Evolutionary conservation across 2,888 invertebrate genomes (phyloP), one percentile per base, ranked within the genome.

Genomic region (Papilio elwesi): DNA sequence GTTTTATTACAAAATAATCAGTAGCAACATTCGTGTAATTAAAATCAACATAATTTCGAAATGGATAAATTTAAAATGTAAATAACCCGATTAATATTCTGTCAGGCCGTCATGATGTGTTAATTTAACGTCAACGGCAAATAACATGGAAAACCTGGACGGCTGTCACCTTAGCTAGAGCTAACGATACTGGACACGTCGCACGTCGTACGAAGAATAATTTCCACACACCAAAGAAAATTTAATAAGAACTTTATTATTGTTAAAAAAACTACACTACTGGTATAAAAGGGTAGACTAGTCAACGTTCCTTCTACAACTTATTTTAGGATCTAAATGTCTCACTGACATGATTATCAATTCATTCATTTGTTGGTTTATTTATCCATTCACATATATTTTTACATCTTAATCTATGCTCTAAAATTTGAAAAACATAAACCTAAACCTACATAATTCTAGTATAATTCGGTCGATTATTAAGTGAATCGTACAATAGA

Each of bases 21-120:
- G 59, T 62, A 62, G n/a, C 38, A 6, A 15, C 8, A 6, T 6
- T 62, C n/a, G 43, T 11, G n/a, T 62, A n/a, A 16, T 15, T 48
- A 57, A 68, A 57, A 49, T 13, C 13, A 15, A 57, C 15, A 55
- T 12, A 68, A 16, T 36, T 26, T 57, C 57, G 26, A 48, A 15
- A 51, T 49, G 57, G 47, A 49, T 65, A 43, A 65, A 57, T 73
- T 68, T 59, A 49, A 69, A 69, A 73, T 59, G 63, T 36, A 51
- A 73, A 73, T 73, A 59, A 65, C 65, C 59, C 65, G 7, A 73
- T 73, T 73, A 73, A 69, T 73, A 69, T 69, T 73, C 69, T 16
- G 73, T 73, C 69, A 66, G 64, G 16, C 36, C 55, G 13, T 55
- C 49, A 55, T 16, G 7, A n/a, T 69, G 57, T 59, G 15, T 62